phyloP scores from a whole-genome alignment of 2,888 invertebrate species.

The Lycocerus yunnanus region DNA sequence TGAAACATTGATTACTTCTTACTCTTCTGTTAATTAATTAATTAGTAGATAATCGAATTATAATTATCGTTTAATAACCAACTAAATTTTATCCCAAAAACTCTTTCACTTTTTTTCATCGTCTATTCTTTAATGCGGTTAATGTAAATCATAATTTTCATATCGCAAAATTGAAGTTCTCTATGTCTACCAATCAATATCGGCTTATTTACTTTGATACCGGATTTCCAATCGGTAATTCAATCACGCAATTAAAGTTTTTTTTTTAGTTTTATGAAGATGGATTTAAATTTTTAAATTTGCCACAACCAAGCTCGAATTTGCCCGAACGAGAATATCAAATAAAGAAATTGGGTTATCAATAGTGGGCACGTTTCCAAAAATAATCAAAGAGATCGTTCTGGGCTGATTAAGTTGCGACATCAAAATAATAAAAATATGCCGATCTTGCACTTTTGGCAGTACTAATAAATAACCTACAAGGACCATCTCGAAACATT shows the following conservation, averaged over 20 bases:
- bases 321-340: not conserved
- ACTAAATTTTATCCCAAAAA: not conserved
- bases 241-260: not conserved
- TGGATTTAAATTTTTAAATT: not conserved
- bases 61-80: not conserved
- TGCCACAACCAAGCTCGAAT: not conserved
- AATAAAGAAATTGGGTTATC: not conserved
- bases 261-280: not conserved
- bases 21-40: not conserved
- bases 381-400: not conserved
- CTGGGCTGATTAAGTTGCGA: not conserved
- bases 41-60: not conserved
- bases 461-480: not conserved
- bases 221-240: not conserved
- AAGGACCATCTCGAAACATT: not conserved
- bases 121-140: not conserved
- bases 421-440: not conserved
- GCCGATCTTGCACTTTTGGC: not conserved
- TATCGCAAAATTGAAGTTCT: not conserved
- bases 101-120: not conserved
- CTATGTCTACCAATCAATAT: not conserved
- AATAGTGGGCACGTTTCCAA: slow-evolving; percentile 1
- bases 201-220: not conserved
- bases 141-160: not conserved
- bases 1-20: not conserved